These are phyloP conservation scores for Channa argus DNA, from an alignment of 2,113 vertebrate genomes.

Conservation along the genomic window DNA sequence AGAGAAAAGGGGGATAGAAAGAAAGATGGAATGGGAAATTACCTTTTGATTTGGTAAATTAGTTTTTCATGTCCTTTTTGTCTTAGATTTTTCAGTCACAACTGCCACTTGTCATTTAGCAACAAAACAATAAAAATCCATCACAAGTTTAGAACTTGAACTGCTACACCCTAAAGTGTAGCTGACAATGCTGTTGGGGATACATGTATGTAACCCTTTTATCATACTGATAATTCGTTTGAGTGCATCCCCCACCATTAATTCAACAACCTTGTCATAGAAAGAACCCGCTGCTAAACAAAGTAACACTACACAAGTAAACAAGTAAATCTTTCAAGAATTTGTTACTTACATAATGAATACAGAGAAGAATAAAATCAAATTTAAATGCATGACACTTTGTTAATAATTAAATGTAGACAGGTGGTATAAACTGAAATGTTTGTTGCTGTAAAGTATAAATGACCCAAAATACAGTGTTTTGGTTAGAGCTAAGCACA, in stretches of 20 bases:
- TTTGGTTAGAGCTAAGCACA: too few relatives aligned
- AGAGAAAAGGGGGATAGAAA: slow-evolving; percentile 17
- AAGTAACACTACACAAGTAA: too few relatives aligned
- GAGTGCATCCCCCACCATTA: too few relatives aligned
- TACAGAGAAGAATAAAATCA: background rate
- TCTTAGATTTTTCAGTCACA: slow-evolving; percentile 4
- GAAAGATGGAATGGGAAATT: slow-evolving; percentile 50
- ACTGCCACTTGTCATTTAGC: slow-evolving; percentile 12
- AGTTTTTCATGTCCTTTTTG: slow-evolving; percentile 45
- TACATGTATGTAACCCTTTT: too few relatives aligned
- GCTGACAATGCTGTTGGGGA: too few relatives aligned
- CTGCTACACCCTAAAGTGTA: too few relatives aligned
- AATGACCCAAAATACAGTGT: too few relatives aligned
- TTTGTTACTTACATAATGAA: background rate
- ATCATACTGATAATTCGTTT: too few relatives aligned
- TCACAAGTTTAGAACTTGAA: slow-evolving; percentile 24
- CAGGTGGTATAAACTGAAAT: background rate
- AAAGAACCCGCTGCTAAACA: too few relatives aligned
- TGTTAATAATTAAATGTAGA: background rate
- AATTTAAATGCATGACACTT: background rate
- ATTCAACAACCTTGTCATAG: too few relatives aligned
- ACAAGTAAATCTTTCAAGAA: too few relatives aligned
- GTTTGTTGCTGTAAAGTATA: too few relatives aligned
- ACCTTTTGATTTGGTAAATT: slow-evolving; percentile 64
- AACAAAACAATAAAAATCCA: background rate